These are phyloP conservation scores for Ceyx melanurus DNA, from an alignment of 2,113 vertebrate species.

Conservation along the genomic window DNA sequence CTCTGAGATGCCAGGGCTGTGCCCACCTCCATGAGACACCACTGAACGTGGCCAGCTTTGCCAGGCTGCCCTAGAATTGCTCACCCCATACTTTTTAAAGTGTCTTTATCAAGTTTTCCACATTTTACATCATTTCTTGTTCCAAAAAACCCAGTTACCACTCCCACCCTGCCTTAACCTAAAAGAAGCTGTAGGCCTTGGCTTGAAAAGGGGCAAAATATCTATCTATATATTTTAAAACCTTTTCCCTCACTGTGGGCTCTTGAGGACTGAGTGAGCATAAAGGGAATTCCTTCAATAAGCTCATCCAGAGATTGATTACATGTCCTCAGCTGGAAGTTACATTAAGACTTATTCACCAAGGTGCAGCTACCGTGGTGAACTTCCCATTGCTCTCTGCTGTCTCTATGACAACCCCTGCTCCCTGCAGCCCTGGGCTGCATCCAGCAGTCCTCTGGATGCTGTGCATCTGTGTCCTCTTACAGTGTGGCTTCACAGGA, in stretches of 20 bases:
- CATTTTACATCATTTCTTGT: neutral
- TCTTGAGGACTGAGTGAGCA: conserved; percentile 41
- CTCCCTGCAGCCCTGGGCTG: conserved; percentile 25
- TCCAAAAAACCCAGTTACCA: neutral
- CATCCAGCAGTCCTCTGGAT: neutral
- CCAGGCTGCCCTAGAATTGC: neutral
- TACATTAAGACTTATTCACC: conserved; percentile 60
- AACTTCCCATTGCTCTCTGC: conserved; percentile 41
- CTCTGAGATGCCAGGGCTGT: neutral
- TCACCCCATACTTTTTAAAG: neutral
- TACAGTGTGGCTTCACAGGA: neutral
- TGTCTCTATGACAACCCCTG: conserved; percentile 52
- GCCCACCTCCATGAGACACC: neutral
- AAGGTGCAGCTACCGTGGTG: conserved; percentile 54
- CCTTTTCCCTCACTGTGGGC: neutral
- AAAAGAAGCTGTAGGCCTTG: neutral
- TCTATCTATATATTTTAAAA: neutral
- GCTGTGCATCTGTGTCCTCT: neutral
- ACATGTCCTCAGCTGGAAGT: conserved; percentile 66
- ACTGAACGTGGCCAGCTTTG: neutral
- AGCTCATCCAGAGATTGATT: conserved; percentile 62
- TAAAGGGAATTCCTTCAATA: conserved; percentile 65
- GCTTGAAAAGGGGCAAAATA: neutral
- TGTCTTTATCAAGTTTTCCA: neutral
- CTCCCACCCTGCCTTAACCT: neutral